Base-by-base conservation (phyloP, 2,113 vertebrate species). In the Microcebus murinus region DNA sequence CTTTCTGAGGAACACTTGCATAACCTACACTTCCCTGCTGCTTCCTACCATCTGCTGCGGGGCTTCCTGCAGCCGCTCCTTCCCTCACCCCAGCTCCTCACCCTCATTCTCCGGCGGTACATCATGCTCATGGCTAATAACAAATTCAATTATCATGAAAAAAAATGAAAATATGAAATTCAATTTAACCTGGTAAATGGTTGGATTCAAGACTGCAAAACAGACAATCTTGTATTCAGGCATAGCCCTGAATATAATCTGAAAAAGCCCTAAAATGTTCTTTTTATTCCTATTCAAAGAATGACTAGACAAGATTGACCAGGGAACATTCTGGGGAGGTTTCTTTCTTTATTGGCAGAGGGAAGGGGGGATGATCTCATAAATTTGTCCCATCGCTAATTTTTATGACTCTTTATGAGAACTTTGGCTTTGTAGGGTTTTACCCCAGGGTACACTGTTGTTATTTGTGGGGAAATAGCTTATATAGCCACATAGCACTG, bases 131-230 rank as follows among this genome's bases (percentile, higher is more conserved):
- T 85, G 45, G 70, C 55, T 71, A 91, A 92, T 34, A 61, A 48
- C 61, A 76, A 96, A 79, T 88, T 81, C 85, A 97, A 93, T 94
- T 94, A 80, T 48, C 52, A 57, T 63, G 39, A 61, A 89, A 93
- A 93, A 34, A 71, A 31, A 39, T 27, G 25, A 34, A 77, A 14
- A 36, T 71, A 90, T 3, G 52, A 92, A 92, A 96, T 94, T 79
- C 50, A 94, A n/a, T 91, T 89, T 91, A 94, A 80, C n/a, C 65
- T 65, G 77, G 18, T 61, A 94, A 92, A 96, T 87, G 59, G 39
- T 94, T 96, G 31, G 25, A 87, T 50, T 92, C 91, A 94, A 93
- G 74, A 81, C 57, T 77, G 89, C 83, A 95, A 79, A 92, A 63
- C 57, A 92, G 61, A 23, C 87, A 87, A 39, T 87, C n/a, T 94